Evolutionary conservation across 2,888 invertebrate species (phyloP).

Genomic region (Opisthograptis luteolata): DNA sequence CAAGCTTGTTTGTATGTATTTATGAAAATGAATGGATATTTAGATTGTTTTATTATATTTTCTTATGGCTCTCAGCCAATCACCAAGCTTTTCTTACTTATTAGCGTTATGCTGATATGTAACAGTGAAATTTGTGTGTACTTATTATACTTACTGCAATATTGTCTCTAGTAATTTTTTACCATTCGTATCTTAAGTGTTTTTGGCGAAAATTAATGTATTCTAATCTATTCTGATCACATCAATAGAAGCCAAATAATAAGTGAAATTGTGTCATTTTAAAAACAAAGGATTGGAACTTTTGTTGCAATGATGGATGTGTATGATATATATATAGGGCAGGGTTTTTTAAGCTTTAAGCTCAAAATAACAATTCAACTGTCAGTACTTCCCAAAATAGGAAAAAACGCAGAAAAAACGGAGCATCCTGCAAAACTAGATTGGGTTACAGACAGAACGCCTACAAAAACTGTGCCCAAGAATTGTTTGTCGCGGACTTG

Average conservation of each 20-base stretch:
- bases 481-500: background rate
- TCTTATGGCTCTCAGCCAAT: background rate
- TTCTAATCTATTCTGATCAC: too few relatives aligned
- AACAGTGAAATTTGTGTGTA: too few relatives aligned
- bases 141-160: too few relatives aligned
- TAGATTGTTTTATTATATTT: background rate
- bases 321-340: background rate
- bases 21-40: slow-evolving; percentile 34
- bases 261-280: too few relatives aligned
- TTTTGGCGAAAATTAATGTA: too few relatives aligned
- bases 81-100: too few relatives aligned
- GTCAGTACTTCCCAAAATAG: slow-evolving; percentile 8
- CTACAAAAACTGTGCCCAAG: slow-evolving; percentile 46
- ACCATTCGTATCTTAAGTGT: too few relatives aligned
- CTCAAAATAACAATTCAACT: background rate
- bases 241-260: too few relatives aligned
- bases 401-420: slow-evolving; percentile 23
- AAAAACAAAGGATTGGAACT: too few relatives aligned
- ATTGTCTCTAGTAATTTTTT: too few relatives aligned
- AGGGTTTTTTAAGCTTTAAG: background rate
- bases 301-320: too few relatives aligned
- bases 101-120: too few relatives aligned
- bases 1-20: slow-evolving; percentile 46
- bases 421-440: slow-evolving; percentile 37
- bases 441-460: slow-evolving; percentile 29